Percentiles rank a stretch among this genome's conserved stretches.
These are phyloP conservation scores for Calephelis nemesis DNA, from an alignment of 1,140 invertebrate species.

Conservation along the genomic window DNA sequence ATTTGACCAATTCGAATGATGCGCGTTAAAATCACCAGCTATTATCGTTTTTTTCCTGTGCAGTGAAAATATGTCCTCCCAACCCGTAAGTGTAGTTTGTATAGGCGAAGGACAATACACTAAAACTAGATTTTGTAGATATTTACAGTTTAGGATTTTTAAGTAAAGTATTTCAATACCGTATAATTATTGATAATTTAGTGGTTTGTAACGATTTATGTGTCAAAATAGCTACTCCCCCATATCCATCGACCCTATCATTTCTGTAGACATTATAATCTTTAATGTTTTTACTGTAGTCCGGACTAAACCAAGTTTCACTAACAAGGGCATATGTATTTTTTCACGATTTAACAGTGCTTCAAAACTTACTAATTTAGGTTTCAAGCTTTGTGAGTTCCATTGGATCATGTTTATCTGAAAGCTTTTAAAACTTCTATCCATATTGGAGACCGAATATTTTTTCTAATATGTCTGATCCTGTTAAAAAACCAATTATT, in stretches of 20 bases:
- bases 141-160: slow-evolving; percentile 24
- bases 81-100: too few species aligned
- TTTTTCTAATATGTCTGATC: background rate
- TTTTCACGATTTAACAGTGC: slow-evolving; percentile 20
- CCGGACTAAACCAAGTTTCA: slow-evolving; percentile 27
- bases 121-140: slow-evolving; percentile 19
- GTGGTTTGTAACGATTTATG: slow-evolving; percentile 26
- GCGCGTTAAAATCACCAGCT: too few species aligned
- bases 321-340: slow-evolving; percentile 23
- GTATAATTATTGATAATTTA: background rate
- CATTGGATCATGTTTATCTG: slow-evolving; percentile 25
- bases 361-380: slow-evolving; percentile 20
- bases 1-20: too few species aligned
- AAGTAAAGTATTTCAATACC: slow-evolving; percentile 19
- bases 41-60: too few species aligned
- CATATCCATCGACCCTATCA: slow-evolving; percentile 26
- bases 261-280: slow-evolving; percentile 27
- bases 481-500: background rate
- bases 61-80: too few species aligned
- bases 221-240: slow-evolving; percentile 24
- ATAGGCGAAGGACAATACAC: slow-evolving; percentile 25
- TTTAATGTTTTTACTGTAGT: slow-evolving; percentile 11
- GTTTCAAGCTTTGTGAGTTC: slow-evolving; percentile 27
- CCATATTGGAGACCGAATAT: slow-evolving; percentile 2
- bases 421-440: background rate